Evolutionary conservation across 2,113 vertebrate species (phyloP).

Genomic region (Microtus oregoni): DNA sequence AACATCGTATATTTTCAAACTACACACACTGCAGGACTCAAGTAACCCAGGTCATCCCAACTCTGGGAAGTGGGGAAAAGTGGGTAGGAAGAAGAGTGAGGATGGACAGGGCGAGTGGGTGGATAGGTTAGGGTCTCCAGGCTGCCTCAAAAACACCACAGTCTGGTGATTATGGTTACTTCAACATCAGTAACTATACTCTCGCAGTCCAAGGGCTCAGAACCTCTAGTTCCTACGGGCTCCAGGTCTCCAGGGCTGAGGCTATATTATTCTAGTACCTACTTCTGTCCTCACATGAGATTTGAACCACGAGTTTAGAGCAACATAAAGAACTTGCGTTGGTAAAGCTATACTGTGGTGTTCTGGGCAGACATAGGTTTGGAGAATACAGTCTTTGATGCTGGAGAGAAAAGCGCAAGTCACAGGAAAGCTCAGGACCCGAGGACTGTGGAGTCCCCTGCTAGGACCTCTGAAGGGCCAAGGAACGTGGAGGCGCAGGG

Average conservation of each 20-base stretch:
- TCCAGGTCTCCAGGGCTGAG: not conserved
- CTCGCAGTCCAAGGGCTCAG: accelerated
- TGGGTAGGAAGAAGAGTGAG: not conserved
- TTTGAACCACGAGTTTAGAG: not conserved
- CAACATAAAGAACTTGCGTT: no score
- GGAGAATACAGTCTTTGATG: not conserved
- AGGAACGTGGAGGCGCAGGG: not conserved
- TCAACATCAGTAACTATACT: not conserved
- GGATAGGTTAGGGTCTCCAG: not conserved
- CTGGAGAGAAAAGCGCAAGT: not conserved
- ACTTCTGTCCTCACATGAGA: not conserved
- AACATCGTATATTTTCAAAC: not conserved
- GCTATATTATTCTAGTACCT: accelerated
- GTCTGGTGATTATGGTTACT: accelerated
- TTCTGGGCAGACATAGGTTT: not conserved
- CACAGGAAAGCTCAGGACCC: not conserved
- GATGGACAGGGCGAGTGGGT: not conserved
- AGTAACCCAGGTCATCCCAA: no score
- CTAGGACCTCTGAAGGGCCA: not conserved
- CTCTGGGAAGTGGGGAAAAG: not conserved
- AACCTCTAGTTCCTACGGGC: accelerated
- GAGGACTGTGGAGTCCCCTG: not conserved
- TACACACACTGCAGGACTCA: not conserved
- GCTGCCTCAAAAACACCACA: accelerated
- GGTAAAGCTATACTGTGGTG: not conserved